Conservation (phyloP, 2,113 vertebrate genomes). For the Misgurnus mizolepis region DNA sequence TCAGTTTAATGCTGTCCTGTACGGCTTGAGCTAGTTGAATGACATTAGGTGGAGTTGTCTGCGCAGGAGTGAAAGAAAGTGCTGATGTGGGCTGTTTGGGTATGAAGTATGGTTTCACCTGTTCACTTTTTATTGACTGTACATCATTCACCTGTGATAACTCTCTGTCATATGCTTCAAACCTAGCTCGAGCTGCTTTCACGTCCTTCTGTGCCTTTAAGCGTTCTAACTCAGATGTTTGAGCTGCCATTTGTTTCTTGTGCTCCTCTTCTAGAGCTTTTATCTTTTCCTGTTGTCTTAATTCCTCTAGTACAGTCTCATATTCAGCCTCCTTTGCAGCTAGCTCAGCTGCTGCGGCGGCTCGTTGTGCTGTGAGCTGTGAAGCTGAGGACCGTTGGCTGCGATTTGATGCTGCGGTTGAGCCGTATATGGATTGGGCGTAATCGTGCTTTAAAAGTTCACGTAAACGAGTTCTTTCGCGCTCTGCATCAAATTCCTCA, state of each 20-base stretch:
- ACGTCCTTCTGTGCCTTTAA: not conserved
- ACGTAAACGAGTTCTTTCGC: not conserved
- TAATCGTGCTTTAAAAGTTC: not conserved
- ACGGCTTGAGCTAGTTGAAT: too few relatives aligned
- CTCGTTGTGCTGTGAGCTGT: constrained; percentile 4
- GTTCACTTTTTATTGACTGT: not conserved
- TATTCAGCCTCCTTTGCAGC: not conserved
- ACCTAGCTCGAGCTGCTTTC: not conserved
- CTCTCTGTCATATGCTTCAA: not conserved
- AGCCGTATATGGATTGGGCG: not conserved
- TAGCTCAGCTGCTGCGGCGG: not conserved
- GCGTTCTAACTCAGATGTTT: not conserved
- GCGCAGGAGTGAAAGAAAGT: too few relatives aligned
- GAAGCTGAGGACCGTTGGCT: constrained; percentile 6
- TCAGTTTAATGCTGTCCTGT: too few relatives aligned
- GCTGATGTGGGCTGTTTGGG: too few relatives aligned
- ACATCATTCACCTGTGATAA: not conserved
- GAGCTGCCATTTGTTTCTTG: not conserved
- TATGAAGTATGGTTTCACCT: not conserved
- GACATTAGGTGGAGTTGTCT: too few relatives aligned
- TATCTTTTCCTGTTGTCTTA: too few relatives aligned
- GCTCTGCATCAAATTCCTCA: constrained; percentile 1
- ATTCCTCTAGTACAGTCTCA: too few relatives aligned
- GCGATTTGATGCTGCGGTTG: not conserved
- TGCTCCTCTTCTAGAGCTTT: too few relatives aligned